Percentiles rank a stretch among this genome's conserved stretches.
These are phyloP conservation scores for Creontiades dilutus DNA, from an alignment of 2,888 invertebrate species.

Conservation along the genomic window DNA sequence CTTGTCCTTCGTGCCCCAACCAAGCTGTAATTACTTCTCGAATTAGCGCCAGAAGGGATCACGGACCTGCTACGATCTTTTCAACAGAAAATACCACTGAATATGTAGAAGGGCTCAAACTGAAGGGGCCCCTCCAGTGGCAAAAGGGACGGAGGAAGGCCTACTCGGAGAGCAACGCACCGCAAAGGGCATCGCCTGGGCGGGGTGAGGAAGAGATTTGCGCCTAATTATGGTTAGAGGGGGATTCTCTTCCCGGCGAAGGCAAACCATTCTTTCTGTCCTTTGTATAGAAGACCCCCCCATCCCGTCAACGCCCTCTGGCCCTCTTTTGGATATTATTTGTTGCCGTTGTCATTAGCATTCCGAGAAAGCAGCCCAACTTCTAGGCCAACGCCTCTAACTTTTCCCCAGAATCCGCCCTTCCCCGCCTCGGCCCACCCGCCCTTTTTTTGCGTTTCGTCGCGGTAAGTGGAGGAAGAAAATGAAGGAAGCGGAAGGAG, in stretches of 20 bases:
- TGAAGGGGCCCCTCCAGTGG: neutral
- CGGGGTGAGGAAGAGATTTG: slow-evolving; percentile 25
- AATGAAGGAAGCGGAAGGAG: slow-evolving; percentile 9
- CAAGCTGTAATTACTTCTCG: slow-evolving; percentile 13
- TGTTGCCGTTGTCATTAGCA: slow-evolving; percentile 68
- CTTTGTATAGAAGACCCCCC: slow-evolving; percentile 29
- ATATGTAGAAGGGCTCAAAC: slow-evolving; percentile 25
- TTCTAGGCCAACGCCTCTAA: slow-evolving; percentile 49
- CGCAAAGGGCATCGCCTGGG: neutral
- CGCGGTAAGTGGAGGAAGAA: slow-evolving; percentile 23
- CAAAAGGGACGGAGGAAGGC: slow-evolving; percentile 36
- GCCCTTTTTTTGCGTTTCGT: neutral
- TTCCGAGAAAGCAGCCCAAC: slow-evolving; percentile 53
- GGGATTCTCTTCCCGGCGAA: slow-evolving; percentile 1
- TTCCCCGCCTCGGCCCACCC: neutral
- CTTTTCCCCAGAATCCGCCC: slow-evolving; percentile 35
- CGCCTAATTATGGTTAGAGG: slow-evolving; percentile 50
- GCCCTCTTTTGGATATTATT: slow-evolving; percentile 63
- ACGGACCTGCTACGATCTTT: slow-evolving; percentile 7
- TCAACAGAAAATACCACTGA: slow-evolving; percentile 34
- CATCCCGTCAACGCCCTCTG: slow-evolving; percentile 15
- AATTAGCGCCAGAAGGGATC: slow-evolving; percentile 34
- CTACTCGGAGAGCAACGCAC: neutral
- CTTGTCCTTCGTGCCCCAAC: neutral
- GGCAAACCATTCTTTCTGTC: slow-evolving; percentile 49